Evolutionary conservation across 2,888 invertebrate species (phyloP).

Genomic region (Sphaerophoria rueppellii): DNA sequence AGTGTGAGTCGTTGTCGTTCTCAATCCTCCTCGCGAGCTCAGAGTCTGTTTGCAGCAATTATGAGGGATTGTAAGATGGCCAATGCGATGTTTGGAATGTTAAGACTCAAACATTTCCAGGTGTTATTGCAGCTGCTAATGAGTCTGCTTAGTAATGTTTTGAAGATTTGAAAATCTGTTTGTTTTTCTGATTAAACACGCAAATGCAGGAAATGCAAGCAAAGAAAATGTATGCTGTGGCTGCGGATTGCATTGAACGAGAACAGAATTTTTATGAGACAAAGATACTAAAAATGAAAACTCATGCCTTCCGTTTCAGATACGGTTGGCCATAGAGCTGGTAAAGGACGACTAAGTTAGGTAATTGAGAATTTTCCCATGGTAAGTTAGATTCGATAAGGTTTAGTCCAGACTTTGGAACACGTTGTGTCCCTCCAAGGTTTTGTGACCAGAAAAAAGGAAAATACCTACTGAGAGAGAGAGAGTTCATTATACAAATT

Average conservation of each 20-base stretch:
- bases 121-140: constrained; percentile 47
- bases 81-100: background rate
- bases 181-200: constrained; percentile 44
- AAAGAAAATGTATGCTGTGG: too few species aligned
- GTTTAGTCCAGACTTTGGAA: background rate
- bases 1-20: background rate
- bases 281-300: background rate
- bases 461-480: too few species aligned
- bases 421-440: too few species aligned
- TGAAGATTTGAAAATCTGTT: constrained; percentile 35
- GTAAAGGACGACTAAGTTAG: too few species aligned
- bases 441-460: too few species aligned
- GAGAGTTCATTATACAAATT: too few species aligned
- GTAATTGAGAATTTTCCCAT: background rate
- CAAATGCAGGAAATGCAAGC: constrained; percentile 18
- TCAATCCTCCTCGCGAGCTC: background rate
- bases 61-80: constrained; percentile 53
- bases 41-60: constrained; percentile 44
- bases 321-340: too few species aligned
- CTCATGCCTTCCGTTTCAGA: too few species aligned
- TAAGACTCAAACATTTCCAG: constrained; percentile 29
- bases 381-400: too few species aligned
- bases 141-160: constrained; percentile 37
- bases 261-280: background rate
- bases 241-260: too few species aligned